Base-by-base conservation (phyloP, 2,797 vertebrate species). In the Nannoperca obscura region DNA sequence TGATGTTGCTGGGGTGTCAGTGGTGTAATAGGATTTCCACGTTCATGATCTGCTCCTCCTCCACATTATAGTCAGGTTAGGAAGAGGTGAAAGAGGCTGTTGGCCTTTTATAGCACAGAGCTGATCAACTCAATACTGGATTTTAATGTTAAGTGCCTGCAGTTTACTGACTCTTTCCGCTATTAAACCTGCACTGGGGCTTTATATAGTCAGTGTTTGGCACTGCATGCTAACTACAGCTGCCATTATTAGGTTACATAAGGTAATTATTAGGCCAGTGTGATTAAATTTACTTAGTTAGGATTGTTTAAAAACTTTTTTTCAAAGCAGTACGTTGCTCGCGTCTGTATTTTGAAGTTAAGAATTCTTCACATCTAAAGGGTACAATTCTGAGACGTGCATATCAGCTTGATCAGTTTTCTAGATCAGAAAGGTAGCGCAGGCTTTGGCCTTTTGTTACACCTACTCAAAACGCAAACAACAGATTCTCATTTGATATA, bases 91-190 rank as follows among this genome's bases (percentile, higher is more conserved):
- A 50, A 67, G 38, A 60, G 66, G 42, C 55, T 27, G 38, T 20
- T 53, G 38, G 38, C 78, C 49, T 34, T 34, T 84, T 75, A 80
- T 57, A 83, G 74, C 65, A 74, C 38, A 72, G 75, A 87, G 70
- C 55, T 85, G 84, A 86, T 91, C 86, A 89, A 88, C 69, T 84
- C 76, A 79, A 74, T 75, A 80, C 70, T 58, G 71, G 84, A 89
- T 90, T 86, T 83, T 38, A 76, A n/a, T 67, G 63, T 65, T 50
- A 54, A 66, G 32, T 57, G 68, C 62, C 71, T 71, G 69, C 81
- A 81, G 78, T 36, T 83, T 73, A 83, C 55, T 44, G 62, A 72
- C 30, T 83, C 54, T 85, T 84, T 82, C 78, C 74, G 36, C 78
- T 82, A 49, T 47, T 15, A 27, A 65, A 52, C 36, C 30, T 53